These are phyloP conservation scores for Calcarius lapponicus DNA, from an alignment of 2,797 vertebrate species.

Conservation along the genomic window DNA sequence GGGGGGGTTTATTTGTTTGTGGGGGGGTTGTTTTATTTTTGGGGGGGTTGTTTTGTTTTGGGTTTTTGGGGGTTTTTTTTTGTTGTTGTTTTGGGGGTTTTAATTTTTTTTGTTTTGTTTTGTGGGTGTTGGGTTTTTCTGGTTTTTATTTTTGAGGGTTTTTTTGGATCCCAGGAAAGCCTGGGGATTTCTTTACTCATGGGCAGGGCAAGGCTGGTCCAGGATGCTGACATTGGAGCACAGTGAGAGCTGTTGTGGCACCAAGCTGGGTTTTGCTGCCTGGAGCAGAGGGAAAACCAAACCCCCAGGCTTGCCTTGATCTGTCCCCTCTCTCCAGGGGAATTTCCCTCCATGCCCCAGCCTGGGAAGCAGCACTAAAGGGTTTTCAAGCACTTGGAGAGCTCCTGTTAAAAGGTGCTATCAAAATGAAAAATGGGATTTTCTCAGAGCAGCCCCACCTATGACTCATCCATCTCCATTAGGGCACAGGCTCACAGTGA, in stretches of 20 bases:
- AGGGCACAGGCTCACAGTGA: not conserved
- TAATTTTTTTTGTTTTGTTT: no score
- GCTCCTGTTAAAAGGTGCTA: slow-evolving; percentile 45
- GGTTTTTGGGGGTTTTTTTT: no score
- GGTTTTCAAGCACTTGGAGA: slow-evolving; percentile 19
- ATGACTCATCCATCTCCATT: slow-evolving; percentile 53
- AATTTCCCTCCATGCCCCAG: not conserved
- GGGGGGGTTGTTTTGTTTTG: no score
- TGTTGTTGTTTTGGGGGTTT: no score
- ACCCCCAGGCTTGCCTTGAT: not conserved
- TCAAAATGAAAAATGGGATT: slow-evolving; percentile 51
- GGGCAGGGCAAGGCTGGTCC: rapidly evolving
- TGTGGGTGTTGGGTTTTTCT: no score
- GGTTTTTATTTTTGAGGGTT: no score
- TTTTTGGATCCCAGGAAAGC: not conserved
- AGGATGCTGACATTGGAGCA: not conserved
- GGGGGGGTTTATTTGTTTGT: no score
- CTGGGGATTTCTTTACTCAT: not conserved
- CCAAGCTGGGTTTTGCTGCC: no score
- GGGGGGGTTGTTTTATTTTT: no score
- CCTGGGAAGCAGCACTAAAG: not conserved
- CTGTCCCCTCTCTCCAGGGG: not conserved
- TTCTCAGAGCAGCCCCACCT: slow-evolving; percentile 28
- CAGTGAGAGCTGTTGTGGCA: rapidly evolving
- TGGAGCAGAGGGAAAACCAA: not conserved